A percentile compares a stretch with the other conserved stretches of the same genome.
Conservation (phyloP, 2,888 invertebrate genomes). For the Papilio elwesi region DNA sequence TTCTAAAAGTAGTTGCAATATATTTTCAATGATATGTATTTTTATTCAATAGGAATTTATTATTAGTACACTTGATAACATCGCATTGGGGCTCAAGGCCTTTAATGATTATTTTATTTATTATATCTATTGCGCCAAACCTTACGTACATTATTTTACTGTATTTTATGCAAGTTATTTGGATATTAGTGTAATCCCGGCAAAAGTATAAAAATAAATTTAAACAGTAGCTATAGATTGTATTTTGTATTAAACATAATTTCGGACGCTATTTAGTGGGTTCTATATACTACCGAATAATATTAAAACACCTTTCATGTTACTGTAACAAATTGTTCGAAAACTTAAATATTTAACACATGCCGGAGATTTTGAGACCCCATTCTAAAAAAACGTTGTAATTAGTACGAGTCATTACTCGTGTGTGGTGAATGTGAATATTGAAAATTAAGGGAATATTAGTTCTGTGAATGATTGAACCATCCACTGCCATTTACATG, state of each 20-base stretch:
- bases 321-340: neutral
- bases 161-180: conserved; percentile 27
- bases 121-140: conserved; percentile 46
- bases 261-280: too few relatives aligned
- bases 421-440: neutral
- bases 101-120: conserved; percentile 45
- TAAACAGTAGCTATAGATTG: neutral
- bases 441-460: neutral
- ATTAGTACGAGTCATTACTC: neutral
- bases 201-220: neutral
- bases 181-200: neutral
- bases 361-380: neutral
- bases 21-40: conserved; percentile 54
- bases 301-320: too few relatives aligned
- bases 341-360: neutral
- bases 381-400: neutral
- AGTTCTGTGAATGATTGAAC: conserved; percentile 17
- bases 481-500: conserved; percentile 41
- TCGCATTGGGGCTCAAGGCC: conserved; percentile 62
- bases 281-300: too few relatives aligned
- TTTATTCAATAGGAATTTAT: conserved; percentile 60
- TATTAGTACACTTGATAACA: conserved; percentile 47
- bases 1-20: conserved; percentile 46
- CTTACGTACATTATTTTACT: conserved; percentile 43
- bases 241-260: neutral